Base-by-base conservation (phyloP, 2,888 invertebrate genomes). In the Nematopogon swammerdamellus region DNA sequence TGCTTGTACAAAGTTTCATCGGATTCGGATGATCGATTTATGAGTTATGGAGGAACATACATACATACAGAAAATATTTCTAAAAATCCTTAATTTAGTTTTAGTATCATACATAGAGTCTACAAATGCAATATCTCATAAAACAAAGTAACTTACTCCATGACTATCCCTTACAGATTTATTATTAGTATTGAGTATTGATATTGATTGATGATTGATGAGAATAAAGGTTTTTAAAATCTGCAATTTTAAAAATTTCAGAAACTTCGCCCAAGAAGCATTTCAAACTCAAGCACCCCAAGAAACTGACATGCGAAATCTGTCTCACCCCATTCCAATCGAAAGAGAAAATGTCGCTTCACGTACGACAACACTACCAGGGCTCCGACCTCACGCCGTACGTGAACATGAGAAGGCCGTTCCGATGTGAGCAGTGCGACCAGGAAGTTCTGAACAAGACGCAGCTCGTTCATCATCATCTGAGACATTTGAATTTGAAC, bases 241-340 rank as follows among this genome's bases (percentile, higher is more conserved):
- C 11, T 36, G 25, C 25, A 25, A 25, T 6, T 36, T 14, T 36
- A 36, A 14, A 36, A 8, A 36, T 36, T 36, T 14, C 36, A 36
- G 36, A 14, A 36, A 36, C n/a, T 3, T 36, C 36, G 3, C 11
- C 8, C 8, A 25, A 25, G 25, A 25, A 25, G 8, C 25, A 25
- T 25, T 14, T 36, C 16, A 25, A n/a, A 3, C 14, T 3, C 11
- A n/a, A 30, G 5, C 36, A 48, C 4, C 47, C 30, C 47, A 50
- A 65, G 55, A 84, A 83, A 50, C 86, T 83, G 59, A 84, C 84
- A 50, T 88, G 88, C 60, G 86, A 87, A 63, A 86, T 88, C 83
- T 88, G 88, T 60, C 82, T 84, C 50, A 84, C 82, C 30, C 81
- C 83, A 46, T 87, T 87, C 59, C 69, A 82, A 3, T 85, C 86